Percentiles rank a stretch among this genome's conserved stretches.
These are phyloP conservation scores for Papilio machaon DNA, from an alignment of 1,140 invertebrate genomes.

Conservation along the genomic window DNA sequence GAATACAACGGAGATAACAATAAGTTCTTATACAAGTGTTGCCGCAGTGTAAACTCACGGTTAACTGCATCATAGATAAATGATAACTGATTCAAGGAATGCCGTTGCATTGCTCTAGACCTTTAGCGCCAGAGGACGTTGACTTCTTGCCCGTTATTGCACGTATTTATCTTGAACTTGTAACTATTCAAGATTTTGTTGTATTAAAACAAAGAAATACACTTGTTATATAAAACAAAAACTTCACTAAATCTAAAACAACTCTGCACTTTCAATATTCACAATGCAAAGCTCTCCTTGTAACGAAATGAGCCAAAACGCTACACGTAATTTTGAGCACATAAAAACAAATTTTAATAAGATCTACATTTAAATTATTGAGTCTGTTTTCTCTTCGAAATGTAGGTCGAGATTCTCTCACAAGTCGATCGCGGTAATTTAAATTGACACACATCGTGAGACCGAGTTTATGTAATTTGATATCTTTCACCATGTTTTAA, in stretches of 20 bases:
- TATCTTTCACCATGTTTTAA: not conserved
- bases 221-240: too few species aligned
- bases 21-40: conserved; percentile 5
- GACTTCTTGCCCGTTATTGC: conserved; percentile 24
- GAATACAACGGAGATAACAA: too few species aligned
- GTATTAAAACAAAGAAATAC: not conserved
- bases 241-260: too few species aligned
- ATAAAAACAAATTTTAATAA: not conserved
- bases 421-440: conserved; percentile 28
- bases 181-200: not conserved
- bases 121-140: conserved; percentile 42
- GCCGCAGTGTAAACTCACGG: not conserved
- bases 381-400: conserved; percentile 1
- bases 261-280: too few species aligned
- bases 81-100: conserved; percentile 10
- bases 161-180: not conserved
- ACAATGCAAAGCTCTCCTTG: too few species aligned
- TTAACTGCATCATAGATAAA: not conserved
- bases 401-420: conserved; percentile 5
- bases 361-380: not conserved
- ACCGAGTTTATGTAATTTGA: not conserved
- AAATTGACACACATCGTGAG: conserved; percentile 18
- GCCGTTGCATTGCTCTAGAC: conserved; percentile 29
- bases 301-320: too few species aligned
- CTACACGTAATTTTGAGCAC: not conserved